phyloP scores from a whole-genome alignment of 2,888 invertebrate genomes.

The Cloeon dipterum region DNA sequence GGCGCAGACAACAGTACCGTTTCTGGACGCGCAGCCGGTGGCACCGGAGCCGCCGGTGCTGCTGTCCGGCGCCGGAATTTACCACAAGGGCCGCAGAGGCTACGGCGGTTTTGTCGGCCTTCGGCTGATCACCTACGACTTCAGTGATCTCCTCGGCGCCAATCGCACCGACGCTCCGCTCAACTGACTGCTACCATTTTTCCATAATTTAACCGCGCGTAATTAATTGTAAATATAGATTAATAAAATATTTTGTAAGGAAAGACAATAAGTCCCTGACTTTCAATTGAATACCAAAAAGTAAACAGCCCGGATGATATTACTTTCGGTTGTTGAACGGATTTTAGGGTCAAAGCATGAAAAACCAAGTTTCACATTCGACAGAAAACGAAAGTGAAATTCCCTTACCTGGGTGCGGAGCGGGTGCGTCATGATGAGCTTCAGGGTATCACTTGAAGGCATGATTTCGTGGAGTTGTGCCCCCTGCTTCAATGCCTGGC shows the following conservation, averaged over 20 bases:
- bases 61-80: slow-evolving; percentile 50
- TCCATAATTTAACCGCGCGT: too few relatives aligned
- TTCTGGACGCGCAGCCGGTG: slow-evolving; percentile 52
- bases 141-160: slow-evolving; percentile 32
- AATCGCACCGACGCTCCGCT: too few relatives aligned
- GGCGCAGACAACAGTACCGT: slow-evolving; percentile 64
- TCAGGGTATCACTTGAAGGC: slow-evolving; percentile 53
- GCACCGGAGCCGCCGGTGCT: slow-evolving; percentile 39
- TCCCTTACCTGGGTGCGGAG: slow-evolving; percentile 66
- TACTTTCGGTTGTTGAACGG: too few relatives aligned
- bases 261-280: too few relatives aligned
- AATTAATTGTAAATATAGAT: too few relatives aligned
- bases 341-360: too few relatives aligned
- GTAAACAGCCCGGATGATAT: too few relatives aligned
- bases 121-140: slow-evolving; percentile 54
- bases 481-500: slow-evolving; percentile 61
- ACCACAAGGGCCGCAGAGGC: slow-evolving; percentile 43
- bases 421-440: slow-evolving; percentile 74
- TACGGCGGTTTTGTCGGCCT: slow-evolving; percentile 57
- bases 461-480: slow-evolving; percentile 53
- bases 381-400: background rate
- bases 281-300: too few relatives aligned
- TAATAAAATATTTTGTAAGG: too few relatives aligned
- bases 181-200: too few relatives aligned
- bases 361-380: too few relatives aligned